Base-by-base conservation (phyloP, 2,888 invertebrate species). In the Anoplius nigerrimus region DNA sequence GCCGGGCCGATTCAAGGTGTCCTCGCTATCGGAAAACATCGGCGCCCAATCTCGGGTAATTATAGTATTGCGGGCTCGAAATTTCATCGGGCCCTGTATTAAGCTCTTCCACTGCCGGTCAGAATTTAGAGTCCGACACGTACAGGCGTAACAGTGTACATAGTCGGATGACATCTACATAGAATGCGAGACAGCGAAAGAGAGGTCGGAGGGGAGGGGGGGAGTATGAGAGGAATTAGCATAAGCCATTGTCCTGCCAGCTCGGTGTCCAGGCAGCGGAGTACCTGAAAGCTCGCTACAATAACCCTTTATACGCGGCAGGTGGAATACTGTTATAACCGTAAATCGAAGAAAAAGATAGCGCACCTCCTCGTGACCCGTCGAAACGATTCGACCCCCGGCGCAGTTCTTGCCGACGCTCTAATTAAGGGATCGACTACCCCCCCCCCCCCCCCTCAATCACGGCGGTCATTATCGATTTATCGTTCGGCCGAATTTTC, bases 191-290 rank as follows among this genome's bases (percentile, higher is more conserved):
- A 24, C 5, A 54, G 27, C 3, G 52, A 54, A 24, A 22, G 24
- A 54, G 54, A 24, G 16, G n/a, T 4, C 2, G 54, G 18, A 24
- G 15, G n/a, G 16, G 27, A 55, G 34, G 21, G 8, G 8, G 22
- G 21, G 22, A 22, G 52, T 20, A 21, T 18, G 21, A 57, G 15
- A 60, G 54, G 73, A 81, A 85, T 86, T 84, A 86, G 79, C 85
- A 84, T 84, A 82, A 82, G 75, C 82, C 84, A 86, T 86, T 86
- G 86, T 86, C 81, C 84, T 78, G 83, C 77, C 79, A 78, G 66
- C 68, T 61, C 55, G 53, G 42, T 59, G 56, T 56, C 48, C 57
- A 52, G 60, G 11, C 24, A 65, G 72, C 62, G 62, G 69, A 65
- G 60, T 69, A 74, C 66, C 73, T 79, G 79, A 76, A 82, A 80